Conservation (phyloP, 2,888 invertebrate species). For the Hermodice carunculata region DNA sequence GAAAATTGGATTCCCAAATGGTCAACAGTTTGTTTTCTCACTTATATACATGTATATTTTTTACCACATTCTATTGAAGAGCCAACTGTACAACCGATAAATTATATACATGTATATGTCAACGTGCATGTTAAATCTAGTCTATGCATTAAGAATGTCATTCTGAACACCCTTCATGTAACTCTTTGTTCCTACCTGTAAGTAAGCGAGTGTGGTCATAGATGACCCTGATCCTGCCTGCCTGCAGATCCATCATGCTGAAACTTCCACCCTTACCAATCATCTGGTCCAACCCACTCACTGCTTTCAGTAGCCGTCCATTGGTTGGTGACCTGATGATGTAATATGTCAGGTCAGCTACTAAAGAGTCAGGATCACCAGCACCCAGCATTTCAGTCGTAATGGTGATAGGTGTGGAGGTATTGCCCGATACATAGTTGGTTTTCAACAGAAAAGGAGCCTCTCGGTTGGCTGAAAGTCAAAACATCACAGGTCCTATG, state of each 20-base stretch:
- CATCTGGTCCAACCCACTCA: slow-evolving; percentile 42
- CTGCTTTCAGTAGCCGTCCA: slow-evolving; percentile 46
- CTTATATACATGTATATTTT: too few species aligned
- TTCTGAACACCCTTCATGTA: too few species aligned
- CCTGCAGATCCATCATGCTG: background rate
- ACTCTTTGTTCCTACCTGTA: too few species aligned
- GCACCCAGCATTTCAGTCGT: slow-evolving; percentile 44
- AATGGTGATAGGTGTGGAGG: slow-evolving; percentile 8
- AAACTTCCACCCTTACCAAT: slow-evolving; percentile 20
- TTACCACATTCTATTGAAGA: too few species aligned
- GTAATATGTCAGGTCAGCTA: slow-evolving; percentile 42
- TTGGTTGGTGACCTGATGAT: slow-evolving; percentile 40
- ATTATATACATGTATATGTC: too few species aligned
- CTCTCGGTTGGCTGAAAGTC: background rate
- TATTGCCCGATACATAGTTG: background rate
- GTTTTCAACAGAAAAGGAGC: background rate
- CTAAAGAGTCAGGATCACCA: slow-evolving; percentile 49
- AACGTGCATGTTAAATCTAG: too few species aligned
- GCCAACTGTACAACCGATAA: too few species aligned
- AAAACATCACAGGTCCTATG: background rate
- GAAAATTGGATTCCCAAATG: too few species aligned
- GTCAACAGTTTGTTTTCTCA: too few species aligned
- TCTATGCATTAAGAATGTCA: too few species aligned
- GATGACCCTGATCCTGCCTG: background rate
- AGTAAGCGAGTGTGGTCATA: too few species aligned